Percentiles rank a stretch among this genome's conserved stretches.
Evolutionary conservation across 2,113 vertebrate genomes (phyloP).

Genomic region (Verasper variegatus): DNA sequence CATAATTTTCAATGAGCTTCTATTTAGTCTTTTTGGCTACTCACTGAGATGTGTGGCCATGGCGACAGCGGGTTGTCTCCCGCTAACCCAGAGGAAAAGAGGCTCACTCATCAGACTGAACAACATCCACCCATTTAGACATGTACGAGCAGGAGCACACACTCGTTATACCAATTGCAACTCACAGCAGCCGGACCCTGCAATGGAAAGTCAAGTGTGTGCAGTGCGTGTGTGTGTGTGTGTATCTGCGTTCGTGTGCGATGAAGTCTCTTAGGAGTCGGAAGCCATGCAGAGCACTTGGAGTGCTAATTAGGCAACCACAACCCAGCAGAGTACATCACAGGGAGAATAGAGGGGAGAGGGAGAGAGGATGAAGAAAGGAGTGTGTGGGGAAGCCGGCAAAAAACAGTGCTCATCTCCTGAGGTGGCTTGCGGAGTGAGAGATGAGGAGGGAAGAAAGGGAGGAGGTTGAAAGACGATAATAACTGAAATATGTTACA

Average conservation of each 20-base stretch:
- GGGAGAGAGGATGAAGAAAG: slow-evolving; percentile 49
- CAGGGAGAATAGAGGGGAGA: slow-evolving; percentile 47
- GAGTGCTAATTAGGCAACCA: slow-evolving; percentile 76
- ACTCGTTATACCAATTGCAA: slow-evolving; percentile 68
- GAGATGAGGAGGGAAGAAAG: background rate
- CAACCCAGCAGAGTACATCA: slow-evolving; percentile 72
- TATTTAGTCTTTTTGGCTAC: background rate
- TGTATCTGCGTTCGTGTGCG: slow-evolving; percentile 10
- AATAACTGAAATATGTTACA: slow-evolving; percentile 41
- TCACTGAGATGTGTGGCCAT: slow-evolving; percentile 23
- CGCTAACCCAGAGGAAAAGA: slow-evolving; percentile 20
- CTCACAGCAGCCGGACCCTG: slow-evolving; percentile 60
- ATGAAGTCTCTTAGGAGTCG: slow-evolving; percentile 55
- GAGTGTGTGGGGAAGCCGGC: slow-evolving; percentile 41
- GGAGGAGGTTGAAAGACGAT: slow-evolving; percentile 12
- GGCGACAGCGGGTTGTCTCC: slow-evolving; percentile 23
- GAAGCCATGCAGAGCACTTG: slow-evolving; percentile 70
- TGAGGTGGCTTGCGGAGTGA: slow-evolving; percentile 29
- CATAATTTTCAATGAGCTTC: background rate
- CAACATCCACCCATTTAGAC: slow-evolving; percentile 38
- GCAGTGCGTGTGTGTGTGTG: slow-evolving; percentile 9
- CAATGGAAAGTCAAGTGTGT: slow-evolving; percentile 64
- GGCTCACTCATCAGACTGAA: slow-evolving; percentile 40
- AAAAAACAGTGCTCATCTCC: slow-evolving; percentile 37
- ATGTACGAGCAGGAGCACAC: slow-evolving; percentile 39